These are phyloP conservation scores for Rhagophthalmus giganteus DNA, from an alignment of 2,888 invertebrate genomes.

Conservation along the genomic window DNA sequence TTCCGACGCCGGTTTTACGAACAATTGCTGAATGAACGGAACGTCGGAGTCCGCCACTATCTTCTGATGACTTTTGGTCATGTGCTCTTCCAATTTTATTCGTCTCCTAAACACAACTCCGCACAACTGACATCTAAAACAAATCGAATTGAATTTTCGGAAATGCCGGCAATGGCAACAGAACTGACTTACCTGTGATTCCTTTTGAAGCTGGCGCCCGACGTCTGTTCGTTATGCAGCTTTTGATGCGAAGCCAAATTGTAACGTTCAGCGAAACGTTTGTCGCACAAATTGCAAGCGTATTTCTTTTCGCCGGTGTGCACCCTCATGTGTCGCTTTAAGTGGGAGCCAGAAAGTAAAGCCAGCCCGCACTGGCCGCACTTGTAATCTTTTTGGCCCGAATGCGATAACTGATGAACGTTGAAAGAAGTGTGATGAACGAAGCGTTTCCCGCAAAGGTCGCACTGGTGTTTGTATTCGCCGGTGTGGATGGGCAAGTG, in stretches of 20 bases:
- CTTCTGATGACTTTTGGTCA: conserved; percentile 39
- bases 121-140: conserved; percentile 44
- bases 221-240: conserved; percentile 32
- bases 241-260: conserved; percentile 49
- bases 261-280: conserved; percentile 63
- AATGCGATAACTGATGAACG: conserved; percentile 69
- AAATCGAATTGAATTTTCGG: too few species aligned
- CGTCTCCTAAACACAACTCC: conserved; percentile 43
- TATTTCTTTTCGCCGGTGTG: conserved; percentile 67
- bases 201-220: conserved; percentile 10
- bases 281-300: conserved; percentile 62
- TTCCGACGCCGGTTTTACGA: too few species aligned
- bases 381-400: conserved; percentile 63
- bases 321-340: conserved; percentile 68
- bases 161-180: conserved; percentile 3
- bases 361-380: conserved; percentile 64
- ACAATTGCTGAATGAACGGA: too few species aligned
- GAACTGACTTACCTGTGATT: conserved; percentile 19
- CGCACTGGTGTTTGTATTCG: conserved; percentile 48
- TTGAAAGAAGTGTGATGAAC: conserved; percentile 72
- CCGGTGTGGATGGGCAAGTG: conserved; percentile 60
- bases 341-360: conserved; percentile 67
- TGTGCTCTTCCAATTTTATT: conserved; percentile 46
- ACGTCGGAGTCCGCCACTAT: too few species aligned
- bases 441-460: conserved; percentile 51